These are phyloP conservation scores for Melieria omissa DNA, from an alignment of 2,888 invertebrate species.

Conservation along the genomic window DNA sequence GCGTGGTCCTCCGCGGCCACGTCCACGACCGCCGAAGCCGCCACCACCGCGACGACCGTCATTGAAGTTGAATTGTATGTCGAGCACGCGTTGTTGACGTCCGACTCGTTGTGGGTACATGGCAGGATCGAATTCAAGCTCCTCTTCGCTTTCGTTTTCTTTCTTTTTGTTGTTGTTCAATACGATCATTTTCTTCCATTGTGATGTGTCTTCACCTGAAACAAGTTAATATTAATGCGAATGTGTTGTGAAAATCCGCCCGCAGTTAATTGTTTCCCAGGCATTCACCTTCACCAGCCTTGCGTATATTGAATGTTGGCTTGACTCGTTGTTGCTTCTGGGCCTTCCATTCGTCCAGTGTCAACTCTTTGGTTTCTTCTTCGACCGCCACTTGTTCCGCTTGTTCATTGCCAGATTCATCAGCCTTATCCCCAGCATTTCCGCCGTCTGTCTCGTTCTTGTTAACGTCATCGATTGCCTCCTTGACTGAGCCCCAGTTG, in stretches of 20 bases:
- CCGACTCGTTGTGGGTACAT: constrained; percentile 90
- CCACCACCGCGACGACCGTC: constrained; percentile 82
- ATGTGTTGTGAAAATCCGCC: too few relatives aligned
- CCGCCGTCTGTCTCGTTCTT: constrained; percentile 52
- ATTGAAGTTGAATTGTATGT: constrained; percentile 90
- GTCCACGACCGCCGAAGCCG: constrained; percentile 73
- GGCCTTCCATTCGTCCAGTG: constrained; percentile 95
- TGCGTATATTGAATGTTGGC: constrained; percentile 91
- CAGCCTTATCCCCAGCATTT: constrained; percentile 52
- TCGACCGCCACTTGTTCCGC: constrained; percentile 69
- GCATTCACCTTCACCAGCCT: constrained; percentile 83
- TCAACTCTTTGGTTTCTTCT: constrained; percentile 88
- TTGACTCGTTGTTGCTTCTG: constrained; percentile 83
- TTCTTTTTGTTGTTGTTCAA: constrained; percentile 72
- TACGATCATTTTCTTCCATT: constrained; percentile 93
- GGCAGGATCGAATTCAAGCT: constrained; percentile 78
- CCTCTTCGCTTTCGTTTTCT: constrained; percentile 74
- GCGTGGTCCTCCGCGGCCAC: constrained; percentile 57
- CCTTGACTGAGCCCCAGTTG: constrained; percentile 96
- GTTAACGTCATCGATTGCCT: constrained; percentile 79
- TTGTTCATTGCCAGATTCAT: constrained; percentile 64
- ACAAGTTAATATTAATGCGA: not conserved
- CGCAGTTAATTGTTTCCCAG: too few relatives aligned
- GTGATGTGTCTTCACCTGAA: constrained; percentile 82
- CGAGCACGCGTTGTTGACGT: constrained; percentile 86